These are phyloP conservation scores for Diplodus sargus DNA, from an alignment of 2,797 vertebrate genomes.

Conservation along the genomic window DNA sequence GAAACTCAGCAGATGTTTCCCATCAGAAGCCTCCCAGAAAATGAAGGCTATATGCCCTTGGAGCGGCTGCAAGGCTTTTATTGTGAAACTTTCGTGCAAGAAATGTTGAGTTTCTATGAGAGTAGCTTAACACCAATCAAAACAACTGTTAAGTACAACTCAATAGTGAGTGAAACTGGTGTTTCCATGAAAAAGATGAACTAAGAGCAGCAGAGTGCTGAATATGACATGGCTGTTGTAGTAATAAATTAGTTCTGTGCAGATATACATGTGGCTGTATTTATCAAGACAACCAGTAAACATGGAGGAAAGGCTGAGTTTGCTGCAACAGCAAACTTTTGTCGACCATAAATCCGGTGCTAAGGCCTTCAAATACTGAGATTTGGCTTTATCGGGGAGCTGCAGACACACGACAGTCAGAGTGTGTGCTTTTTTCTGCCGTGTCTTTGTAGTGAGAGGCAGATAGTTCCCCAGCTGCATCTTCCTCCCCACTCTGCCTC, in stretches of 20 bases:
- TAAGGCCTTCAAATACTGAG: neutral
- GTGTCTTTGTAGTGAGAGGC: neutral
- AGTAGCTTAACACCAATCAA: neutral
- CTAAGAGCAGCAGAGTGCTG: neutral
- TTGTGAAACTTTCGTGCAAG: neutral
- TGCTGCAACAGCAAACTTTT: neutral
- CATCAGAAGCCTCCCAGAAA: neutral
- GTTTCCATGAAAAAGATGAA: neutral
- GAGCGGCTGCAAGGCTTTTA: neutral
- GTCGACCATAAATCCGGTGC: neutral
- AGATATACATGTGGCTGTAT: neutral
- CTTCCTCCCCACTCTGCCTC: neutral
- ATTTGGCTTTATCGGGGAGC: neutral
- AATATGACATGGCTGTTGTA: neutral
- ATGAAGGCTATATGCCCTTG: neutral
- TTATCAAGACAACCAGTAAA: neutral
- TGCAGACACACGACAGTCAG: neutral
- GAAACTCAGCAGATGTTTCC: neutral
- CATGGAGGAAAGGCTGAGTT: neutral
- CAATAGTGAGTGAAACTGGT: neutral
- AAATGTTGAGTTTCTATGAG: neutral
- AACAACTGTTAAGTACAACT: neutral
- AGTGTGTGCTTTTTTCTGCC: neutral
- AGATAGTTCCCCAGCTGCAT: neutral
- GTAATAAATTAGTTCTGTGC: neutral